These are phyloP conservation scores for Unio delphinus DNA, from an alignment of 2,888 invertebrate species.

Conservation along the genomic window DNA sequence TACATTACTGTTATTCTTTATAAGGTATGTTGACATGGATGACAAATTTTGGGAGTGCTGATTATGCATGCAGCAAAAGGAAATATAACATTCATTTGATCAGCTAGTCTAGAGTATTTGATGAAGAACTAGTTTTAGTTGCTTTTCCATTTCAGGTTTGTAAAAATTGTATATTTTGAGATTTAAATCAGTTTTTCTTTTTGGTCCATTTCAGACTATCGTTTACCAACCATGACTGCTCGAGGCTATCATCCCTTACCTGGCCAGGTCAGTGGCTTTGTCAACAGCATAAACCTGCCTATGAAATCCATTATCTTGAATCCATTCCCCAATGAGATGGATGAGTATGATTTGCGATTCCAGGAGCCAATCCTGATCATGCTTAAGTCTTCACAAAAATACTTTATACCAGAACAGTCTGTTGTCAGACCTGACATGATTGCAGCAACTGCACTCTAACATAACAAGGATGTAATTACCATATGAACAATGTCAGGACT, in stretches of 20 bases:
- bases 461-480: too few species aligned
- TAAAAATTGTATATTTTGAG: too few species aligned
- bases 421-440: constrained; percentile 46
- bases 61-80: not conserved
- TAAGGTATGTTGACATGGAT: too few species aligned
- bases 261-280: constrained; percentile 62
- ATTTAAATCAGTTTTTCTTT: not conserved
- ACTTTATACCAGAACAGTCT: constrained; percentile 66
- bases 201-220: constrained; percentile 49
- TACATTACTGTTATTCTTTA: too few species aligned
- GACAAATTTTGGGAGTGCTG: too few species aligned
- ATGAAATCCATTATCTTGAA: constrained; percentile 67
- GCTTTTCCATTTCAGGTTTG: too few species aligned
- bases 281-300: constrained; percentile 67
- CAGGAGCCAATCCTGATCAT: constrained; percentile 66
- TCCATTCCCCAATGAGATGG: constrained; percentile 65
- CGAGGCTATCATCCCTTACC: constrained; percentile 54
- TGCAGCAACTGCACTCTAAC: constrained; percentile 13
- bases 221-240: constrained; percentile 48
- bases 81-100: not conserved
- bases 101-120: too few species aligned
- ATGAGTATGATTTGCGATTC: constrained; percentile 53
- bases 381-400: constrained; percentile 67
- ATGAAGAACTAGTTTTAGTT: too few species aligned
- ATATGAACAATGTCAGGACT: too few species aligned